phyloP scores from a whole-genome alignment of 2,888 invertebrate genomes.

The Thymelicus acteon region DNA sequence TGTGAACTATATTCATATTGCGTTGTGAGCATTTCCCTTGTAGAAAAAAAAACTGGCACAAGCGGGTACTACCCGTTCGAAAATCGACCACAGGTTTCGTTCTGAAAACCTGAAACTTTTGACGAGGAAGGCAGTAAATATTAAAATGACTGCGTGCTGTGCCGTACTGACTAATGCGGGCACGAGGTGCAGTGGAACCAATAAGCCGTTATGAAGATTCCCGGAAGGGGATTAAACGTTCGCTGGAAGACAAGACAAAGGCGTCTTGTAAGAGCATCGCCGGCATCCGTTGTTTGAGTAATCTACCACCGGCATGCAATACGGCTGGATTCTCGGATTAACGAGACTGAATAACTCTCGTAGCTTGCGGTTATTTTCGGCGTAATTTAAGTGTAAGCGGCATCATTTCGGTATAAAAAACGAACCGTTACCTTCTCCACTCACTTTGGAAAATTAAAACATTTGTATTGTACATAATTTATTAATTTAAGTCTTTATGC shows the following conservation, averaged over 20 bases:
- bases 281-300: constrained; percentile 11
- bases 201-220: constrained; percentile 14
- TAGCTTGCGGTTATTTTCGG: background rate
- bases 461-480: no score
- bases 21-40: no score
- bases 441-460: no score
- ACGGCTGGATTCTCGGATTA: constrained; percentile 2
- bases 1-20: no score
- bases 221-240: constrained; percentile 2
- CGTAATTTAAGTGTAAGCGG: background rate
- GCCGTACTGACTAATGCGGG: background rate
- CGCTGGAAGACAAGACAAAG: constrained; percentile 22
- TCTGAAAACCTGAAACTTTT: no score
- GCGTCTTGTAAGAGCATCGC: constrained; percentile 18
- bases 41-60: no score
- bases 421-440: no score
- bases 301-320: constrained; percentile 21
- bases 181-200: background rate
- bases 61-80: no score
- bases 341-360: background rate
- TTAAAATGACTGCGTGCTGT: background rate
- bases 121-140: background rate
- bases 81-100: no score
- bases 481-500: no score
- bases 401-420: no score